Conservation (phyloP, 30 jellyfish, hydroid and myxozoan genomes). For the Aurelia coerulea region DNA sequence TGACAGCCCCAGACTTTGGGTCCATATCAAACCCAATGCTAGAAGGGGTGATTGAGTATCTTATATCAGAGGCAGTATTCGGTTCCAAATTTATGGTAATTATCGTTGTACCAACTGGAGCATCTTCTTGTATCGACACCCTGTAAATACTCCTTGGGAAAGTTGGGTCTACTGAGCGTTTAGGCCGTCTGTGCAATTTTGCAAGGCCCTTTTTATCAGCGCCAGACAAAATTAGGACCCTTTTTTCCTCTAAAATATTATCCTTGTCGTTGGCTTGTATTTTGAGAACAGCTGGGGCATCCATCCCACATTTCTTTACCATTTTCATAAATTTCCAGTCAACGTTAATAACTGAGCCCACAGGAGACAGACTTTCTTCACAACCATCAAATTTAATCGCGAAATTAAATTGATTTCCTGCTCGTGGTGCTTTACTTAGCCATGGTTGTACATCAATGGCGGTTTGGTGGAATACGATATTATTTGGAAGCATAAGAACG, state of each 20-base stretch:
- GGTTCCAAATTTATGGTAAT: conserved; percentile 52
- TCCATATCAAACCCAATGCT: conserved; percentile 62
- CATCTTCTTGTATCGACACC: conserved; percentile 47
- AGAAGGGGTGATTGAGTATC: conserved; percentile 56
- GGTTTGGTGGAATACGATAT: conserved; percentile 4
- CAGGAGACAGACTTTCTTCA: not conserved
- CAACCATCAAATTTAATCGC: conserved; percentile 23
- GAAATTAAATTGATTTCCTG: not conserved
- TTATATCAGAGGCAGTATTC: conserved; percentile 43
- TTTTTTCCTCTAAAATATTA: conserved; percentile 7
- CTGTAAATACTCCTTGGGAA: conserved; percentile 31
- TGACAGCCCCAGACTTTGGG: conserved; percentile 69
- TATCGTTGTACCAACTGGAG: conserved; percentile 41
- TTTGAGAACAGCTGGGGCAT: conserved; percentile 4
- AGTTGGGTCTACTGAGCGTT: conserved; percentile 36
- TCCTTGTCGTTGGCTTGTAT: conserved; percentile 5
- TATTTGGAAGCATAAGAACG: conserved; percentile 35
- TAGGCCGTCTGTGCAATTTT: conserved; percentile 14
- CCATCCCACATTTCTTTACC: conserved; percentile 7
- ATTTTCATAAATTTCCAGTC: conserved; percentile 3
- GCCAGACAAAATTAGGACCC: not conserved
- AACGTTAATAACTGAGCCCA: conserved; percentile 5
- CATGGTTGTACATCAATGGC: conserved; percentile 6
- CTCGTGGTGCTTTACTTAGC: not conserved
- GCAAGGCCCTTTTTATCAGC: not conserved